A percentile compares a stretch with the other conserved stretches of the same genome.
phyloP scores from a whole-genome alignment of 2,113 vertebrate species.

The Rhombomys opimus region DNA sequence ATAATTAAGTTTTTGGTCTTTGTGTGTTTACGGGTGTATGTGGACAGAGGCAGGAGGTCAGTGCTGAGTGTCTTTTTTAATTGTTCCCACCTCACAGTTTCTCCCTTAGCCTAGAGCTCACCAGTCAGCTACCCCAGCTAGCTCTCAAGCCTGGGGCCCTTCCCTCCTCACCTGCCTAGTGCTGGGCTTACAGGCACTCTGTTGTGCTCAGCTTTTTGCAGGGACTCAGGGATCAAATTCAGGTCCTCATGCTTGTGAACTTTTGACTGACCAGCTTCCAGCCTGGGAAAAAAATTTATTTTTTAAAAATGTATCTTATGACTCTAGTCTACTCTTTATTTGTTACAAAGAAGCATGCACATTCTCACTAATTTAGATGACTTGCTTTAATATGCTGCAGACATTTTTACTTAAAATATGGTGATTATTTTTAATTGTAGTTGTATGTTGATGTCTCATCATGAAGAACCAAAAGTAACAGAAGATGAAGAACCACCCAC shows the following conservation, averaged over 20 bases:
- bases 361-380: conserved; percentile 10
- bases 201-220: not conserved
- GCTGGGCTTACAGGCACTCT: not conserved
- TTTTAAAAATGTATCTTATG: too few relatives aligned
- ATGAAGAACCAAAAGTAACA: conserved; percentile 93
- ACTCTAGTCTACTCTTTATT: not conserved
- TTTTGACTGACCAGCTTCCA: not conserved
- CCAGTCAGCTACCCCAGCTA: not conserved
- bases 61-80: not conserved
- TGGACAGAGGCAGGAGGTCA: not conserved
- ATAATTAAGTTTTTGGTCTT: not conserved
- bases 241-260: not conserved
- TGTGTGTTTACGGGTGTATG: not conserved
- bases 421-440: conserved; percentile 82
- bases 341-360: not conserved
- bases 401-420: conserved; percentile 30
- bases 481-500: conserved; percentile 96
- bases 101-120: not conserved
- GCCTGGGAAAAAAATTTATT: not conserved
- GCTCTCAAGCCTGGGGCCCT: not conserved
- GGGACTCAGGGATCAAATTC: not conserved
- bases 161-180: not conserved
- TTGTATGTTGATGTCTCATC: conserved; percentile 96
- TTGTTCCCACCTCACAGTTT: not conserved
- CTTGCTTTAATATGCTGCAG: conserved; percentile 29